Evolutionary conservation across 2,888 invertebrate genomes (phyloP), one percentile per base, ranked within the genome.

Genomic region (Alitta virens): DNA sequence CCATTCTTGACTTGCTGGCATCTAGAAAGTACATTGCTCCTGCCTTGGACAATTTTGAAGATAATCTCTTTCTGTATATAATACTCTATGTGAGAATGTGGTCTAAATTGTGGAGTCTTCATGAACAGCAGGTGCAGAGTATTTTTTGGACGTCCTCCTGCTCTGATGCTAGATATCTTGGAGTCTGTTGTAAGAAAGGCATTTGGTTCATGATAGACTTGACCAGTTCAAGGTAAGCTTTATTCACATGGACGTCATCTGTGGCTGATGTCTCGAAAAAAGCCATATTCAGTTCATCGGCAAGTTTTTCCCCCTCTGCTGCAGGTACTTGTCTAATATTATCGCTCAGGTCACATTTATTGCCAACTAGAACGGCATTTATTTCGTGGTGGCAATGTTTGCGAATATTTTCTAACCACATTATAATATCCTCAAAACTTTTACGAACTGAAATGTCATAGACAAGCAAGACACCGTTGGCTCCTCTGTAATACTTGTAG

Each of bases 111-210:
- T 33, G 12, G 33, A 50, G 21, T 53, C 27, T 25, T 59, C 49
- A 59, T n/a, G 51, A 51, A 26, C 59, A 59, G 33, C 59, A 59
- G 18, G 59, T 59, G 38, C 59, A 59, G 59, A 59, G 49, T 38
- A 59, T 59, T 49, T 59, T 59, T 51, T 59, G 46, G 16, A 59
- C 59, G 24, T 14, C 51, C 25, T 26, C 50, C 2, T 49, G 46
- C 25, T 57, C 57, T 23, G 49, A 50, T 23, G n/a, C 38, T 23
- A 46, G n/a, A 16, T 46, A 46, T 16, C 46, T n/a, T 7, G 46
- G 46, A 5, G 21, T 46, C 46, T 18, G 46, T 21, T 18, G 46
- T 16, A 21, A 21, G 46, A 46, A 46, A 3, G n/a, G 46, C 21
- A 21, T 18, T 46, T n/a, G 18, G 21, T 21, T 46, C 46, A 59